Evolutionary conservation across 2,888 invertebrate species (phyloP).

Genomic region (Synergus gifuensis): DNA sequence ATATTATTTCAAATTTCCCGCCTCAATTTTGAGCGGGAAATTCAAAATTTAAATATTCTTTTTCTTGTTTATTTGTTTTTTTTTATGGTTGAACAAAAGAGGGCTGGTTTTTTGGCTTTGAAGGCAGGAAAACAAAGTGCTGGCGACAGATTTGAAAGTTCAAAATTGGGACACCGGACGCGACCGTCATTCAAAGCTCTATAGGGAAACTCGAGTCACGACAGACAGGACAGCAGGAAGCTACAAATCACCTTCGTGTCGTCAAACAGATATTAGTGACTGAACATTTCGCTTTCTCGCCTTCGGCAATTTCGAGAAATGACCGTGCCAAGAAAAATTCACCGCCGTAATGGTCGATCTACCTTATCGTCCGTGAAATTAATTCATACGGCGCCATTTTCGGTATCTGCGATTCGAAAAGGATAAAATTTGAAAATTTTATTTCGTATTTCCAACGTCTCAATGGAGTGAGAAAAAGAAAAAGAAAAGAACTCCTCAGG

Average conservation of each 20-base stretch:
- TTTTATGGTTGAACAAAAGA: not conserved
- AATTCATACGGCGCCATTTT: not conserved
- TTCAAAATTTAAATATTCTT: not conserved
- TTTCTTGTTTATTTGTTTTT: not conserved
- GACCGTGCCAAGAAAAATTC: conserved; percentile 28
- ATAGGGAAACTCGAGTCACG: conserved; percentile 49
- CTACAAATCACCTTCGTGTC: conserved; percentile 31
- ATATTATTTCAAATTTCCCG: not conserved
- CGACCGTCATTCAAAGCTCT: not conserved
- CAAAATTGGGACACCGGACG: conserved; percentile 14
- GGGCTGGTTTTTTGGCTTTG: not conserved
- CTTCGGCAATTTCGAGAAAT: conserved; percentile 7
- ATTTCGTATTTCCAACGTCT: not conserved
- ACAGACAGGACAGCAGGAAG: conserved; percentile 43
- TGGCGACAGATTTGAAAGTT: not conserved
- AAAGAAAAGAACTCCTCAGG: not conserved
- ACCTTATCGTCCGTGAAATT: not conserved
- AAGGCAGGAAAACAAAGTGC: not conserved
- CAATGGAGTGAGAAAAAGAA: not conserved
- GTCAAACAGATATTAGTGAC: conserved; percentile 17
- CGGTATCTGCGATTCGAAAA: not conserved
- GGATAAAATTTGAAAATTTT: not conserved
- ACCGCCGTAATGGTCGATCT: not conserved
- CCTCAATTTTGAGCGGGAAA: not conserved
- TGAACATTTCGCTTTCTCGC: conserved; percentile 28